These are phyloP conservation scores for Hoplodrina blanda DNA, from an alignment of 2,888 invertebrate genomes.

Conservation along the genomic window DNA sequence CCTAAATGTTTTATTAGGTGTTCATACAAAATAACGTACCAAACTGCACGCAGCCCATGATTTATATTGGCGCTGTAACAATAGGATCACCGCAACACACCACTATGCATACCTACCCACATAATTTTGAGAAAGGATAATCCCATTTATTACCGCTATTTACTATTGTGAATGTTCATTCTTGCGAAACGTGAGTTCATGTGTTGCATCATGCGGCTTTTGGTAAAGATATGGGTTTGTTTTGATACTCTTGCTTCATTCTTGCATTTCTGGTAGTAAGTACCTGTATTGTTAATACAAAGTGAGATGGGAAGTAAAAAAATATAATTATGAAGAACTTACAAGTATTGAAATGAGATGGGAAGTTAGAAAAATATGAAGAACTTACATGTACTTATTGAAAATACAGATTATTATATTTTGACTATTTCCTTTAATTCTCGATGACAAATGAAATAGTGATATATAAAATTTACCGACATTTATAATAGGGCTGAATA, in stretches of 20 bases:
- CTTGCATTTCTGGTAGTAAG: neutral
- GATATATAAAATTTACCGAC: too few species aligned
- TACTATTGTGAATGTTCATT: constrained; percentile 47
- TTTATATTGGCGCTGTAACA: constrained; percentile 33
- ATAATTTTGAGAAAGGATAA: constrained; percentile 52
- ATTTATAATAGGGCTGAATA: too few species aligned
- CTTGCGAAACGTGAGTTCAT: constrained; percentile 21
- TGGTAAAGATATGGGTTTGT: neutral
- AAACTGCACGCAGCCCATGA: constrained; percentile 22
- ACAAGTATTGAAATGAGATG: too few species aligned
- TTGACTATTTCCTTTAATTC: too few species aligned
- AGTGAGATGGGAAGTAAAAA: too few species aligned
- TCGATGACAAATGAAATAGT: too few species aligned
- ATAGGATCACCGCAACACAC: constrained; percentile 38
- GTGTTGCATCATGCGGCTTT: neutral
- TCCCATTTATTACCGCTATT: constrained; percentile 51
- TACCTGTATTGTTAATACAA: neutral
- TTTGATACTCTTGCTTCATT: neutral
- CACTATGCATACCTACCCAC: constrained; percentile 34
- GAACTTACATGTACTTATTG: too few species aligned
- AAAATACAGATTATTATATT: too few species aligned
- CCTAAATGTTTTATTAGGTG: neutral
- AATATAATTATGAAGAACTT: too few species aligned
- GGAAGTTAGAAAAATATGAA: too few species aligned
- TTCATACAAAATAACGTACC: neutral